Percentiles rank a stretch among this genome's conserved stretches.
phyloP scores from a whole-genome alignment of 2,797 vertebrate species.

The Anguilla anguilla region DNA sequence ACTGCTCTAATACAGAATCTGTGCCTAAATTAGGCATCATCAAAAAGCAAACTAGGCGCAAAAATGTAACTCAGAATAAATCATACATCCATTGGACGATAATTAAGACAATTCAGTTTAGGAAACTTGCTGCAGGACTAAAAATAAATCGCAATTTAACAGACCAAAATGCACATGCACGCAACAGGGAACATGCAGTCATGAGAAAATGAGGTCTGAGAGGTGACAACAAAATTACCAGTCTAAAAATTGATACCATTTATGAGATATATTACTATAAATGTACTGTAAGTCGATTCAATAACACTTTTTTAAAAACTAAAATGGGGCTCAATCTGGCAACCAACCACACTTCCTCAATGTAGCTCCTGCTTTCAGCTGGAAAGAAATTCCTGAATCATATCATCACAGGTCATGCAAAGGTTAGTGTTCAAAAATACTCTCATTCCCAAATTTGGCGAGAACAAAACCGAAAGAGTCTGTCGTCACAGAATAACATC shows the following conservation, averaged over 20 bases:
- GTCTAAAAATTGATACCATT: not conserved
- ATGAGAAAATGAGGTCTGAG: not conserved
- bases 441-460: constrained; percentile 29
- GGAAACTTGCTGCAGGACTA: not conserved
- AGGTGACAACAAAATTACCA: not conserved
- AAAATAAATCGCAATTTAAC: not conserved
- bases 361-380: not conserved
- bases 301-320: not conserved
- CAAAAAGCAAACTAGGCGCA: not conserved
- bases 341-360: not conserved
- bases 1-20: too few species aligned
- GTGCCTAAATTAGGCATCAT: not conserved
- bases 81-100: not conserved
- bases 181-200: not conserved
- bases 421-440: constrained; percentile 24
- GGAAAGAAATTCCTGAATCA: constrained; percentile 24
- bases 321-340: not conserved
- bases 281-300: not conserved
- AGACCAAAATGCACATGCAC: not conserved
- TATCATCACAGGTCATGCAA: constrained; percentile 5
- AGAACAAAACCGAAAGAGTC: constrained; percentile 7
- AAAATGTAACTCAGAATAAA: too few species aligned
- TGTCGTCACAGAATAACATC: not conserved
- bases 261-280: not conserved
- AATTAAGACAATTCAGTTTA: not conserved